Evolutionary conservation across 1,140 invertebrate genomes (phyloP), one percentile per base, ranked within the genome.

Genomic region (Parasteatoda tepidariorum): DNA sequence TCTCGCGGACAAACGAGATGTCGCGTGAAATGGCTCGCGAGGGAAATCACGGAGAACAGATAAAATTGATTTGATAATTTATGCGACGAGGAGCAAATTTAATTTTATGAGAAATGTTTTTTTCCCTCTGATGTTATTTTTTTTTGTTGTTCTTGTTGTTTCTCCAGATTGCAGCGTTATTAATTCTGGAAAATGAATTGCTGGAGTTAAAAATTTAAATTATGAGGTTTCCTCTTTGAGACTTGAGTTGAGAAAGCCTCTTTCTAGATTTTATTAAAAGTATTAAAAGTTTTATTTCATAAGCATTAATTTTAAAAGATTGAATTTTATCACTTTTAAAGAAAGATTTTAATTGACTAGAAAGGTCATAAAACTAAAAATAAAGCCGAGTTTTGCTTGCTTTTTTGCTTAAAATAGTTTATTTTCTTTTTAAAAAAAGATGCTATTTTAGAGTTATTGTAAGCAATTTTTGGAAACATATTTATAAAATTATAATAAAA

Each of bases 11-110:
- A 30, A 66, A 76, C 74, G 57, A 48, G 74, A 79, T 68, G 76
- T 79, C 76, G 62, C 61, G 64, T 48, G 26, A 54, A 79, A 79
- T 79, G 64, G 64, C 76, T 54, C 76, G 6, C 76, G 3, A n/a
- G 76, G 76, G 76, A 79, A 79, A 79, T 79, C 76, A 79, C 76
- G 62, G 75, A 34, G 11, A 66, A 79, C 76, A 79, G 76, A 79
- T 79, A 79, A 79, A 79, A 79, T 79, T 79, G 76, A 79, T 79
- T 79, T 79, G 76, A 79, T 79, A 79, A 79, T 79, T 79, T 79
- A 79, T 79, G 64, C 76, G 64, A 31, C 76, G 11, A 30, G 24
- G 31, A 48, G 59, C 64, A 79, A 79, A 79, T 79, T 79, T 79
- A 79, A 79, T 79, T 79, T 79, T 68, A 68, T 54, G 28, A 54